Evolutionary conservation across 2,888 invertebrate genomes (phyloP), one percentile per base, ranked within the genome.

Genomic region (Cheilosia urbana): DNA sequence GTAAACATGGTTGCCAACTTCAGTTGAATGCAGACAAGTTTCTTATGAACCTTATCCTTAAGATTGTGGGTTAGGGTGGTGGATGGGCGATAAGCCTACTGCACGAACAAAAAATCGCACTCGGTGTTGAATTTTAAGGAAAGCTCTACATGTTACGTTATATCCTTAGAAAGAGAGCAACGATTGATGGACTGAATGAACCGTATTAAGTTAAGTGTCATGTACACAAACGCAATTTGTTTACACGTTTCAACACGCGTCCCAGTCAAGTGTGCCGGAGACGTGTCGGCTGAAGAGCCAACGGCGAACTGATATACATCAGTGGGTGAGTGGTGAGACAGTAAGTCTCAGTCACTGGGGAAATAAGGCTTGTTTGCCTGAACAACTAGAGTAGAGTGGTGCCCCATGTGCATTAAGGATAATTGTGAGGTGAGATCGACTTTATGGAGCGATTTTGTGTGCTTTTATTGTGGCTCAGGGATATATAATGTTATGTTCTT

Each of bases 151-250:
- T 45, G 63, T 13, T 11, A 24, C 24, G 57, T 55, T 57, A 45
- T 57, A 45, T 65, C 65, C 66, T 40, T 45, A 49, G n/a, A 66
- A 49, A 21, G 55, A 27, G 37, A 11, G n/a, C 11, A 30, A 1
- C 24, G 47, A 30, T 17, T 34, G 19, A 37, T 57, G 58, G n/a
- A 62, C 62, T 77, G 65, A 27, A 42, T 72, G 82, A 62, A 83
- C 60, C 78, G 71, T 72, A 72, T 72, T 72, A 62, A 72, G 60
- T 53, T 72, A 62, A 72, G 60, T 51, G 68, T 53, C 62, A 45
- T 62, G 73, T 69, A 79, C 57, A 83, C 63, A 84, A 68, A 80
- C 81, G 84, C 76, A 85, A 76, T 84, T 84, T 84, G 84, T 84
- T 84, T 80, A 84, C 84, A 75, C 84, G 68, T 75, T 71, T 79